Base-by-base conservation (phyloP, 2,888 invertebrate genomes). In the Drosophila cognata region DNA sequence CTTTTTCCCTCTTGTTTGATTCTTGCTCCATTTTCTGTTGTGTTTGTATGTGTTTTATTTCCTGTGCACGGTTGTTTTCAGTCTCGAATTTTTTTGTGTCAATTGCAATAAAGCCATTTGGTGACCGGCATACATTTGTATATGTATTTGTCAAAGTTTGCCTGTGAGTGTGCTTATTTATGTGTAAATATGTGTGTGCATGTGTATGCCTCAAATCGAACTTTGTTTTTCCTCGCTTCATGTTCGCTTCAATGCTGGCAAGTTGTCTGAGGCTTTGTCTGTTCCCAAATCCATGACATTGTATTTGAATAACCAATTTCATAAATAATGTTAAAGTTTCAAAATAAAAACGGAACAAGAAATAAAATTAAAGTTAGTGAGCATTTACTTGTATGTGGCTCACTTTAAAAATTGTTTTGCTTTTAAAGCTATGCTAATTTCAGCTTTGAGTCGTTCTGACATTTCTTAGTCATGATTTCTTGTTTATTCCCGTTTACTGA, bases 91-190 rank as follows among this genome's bases (percentile, higher is more conserved):
- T 82, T 36, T 87, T 80, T 73, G 71, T 74, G 79, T 70, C 88
- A 74, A 78, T 75, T 84, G 73, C 78, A 89, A 78, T 89, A 81
- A 66, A 87, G 75, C 73, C 71, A 84, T 89, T 83, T 67, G 56
- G 56, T 43, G 53, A 48, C 41, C 46, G 48, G 57, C 28, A 59
- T 52, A 67, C 61, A 66, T 59, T 46, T 60, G 29, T 74, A 31
- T 59, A 57, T 68, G 43, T 63, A 46, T 58, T 46, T 41, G 58
- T 31, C 57, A 38, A 57, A 48, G 56, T 28, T 56, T 38, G 36
- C 21, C 2, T 41, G 16, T 66, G 53, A 57, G 29, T 69, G n/a
- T 50, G 48, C 33, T n/a, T 50, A 18, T 8, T 50, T 48, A 7
- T 31, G 35, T 52, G 35, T 7, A 6, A 35, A 16, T 29, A 33